Evolutionary conservation across 2,113 vertebrate genomes (phyloP).

Genomic region (Oreochromis niloticus): DNA sequence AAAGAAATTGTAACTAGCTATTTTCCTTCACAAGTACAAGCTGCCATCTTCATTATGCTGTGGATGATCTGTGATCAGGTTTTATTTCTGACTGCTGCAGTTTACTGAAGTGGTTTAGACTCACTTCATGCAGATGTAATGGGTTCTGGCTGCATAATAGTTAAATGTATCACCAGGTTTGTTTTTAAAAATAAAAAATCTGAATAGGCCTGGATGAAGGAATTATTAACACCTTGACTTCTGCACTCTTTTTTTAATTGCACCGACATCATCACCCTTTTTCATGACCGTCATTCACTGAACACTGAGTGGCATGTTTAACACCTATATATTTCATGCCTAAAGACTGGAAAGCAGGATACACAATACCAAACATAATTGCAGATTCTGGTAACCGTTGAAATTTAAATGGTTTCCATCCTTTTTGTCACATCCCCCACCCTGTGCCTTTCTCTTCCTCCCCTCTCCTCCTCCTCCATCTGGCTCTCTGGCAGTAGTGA

Average conservation of each 20-base stretch:
- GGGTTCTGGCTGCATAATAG: not conserved
- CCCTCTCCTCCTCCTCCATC: not conserved
- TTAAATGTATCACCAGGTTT: not conserved
- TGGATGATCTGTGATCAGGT: not conserved
- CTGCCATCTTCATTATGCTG: not conserved
- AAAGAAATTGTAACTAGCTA: not conserved
- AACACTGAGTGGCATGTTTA: not conserved
- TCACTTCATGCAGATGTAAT: not conserved
- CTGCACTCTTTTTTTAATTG: not conserved
- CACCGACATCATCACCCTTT: not conserved
- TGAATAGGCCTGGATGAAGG: not conserved
- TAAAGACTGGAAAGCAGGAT: not conserved
- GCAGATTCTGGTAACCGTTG: not conserved
- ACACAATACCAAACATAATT: not conserved
- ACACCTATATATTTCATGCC: not conserved
- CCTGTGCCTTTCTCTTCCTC: not conserved
- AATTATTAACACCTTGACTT: not conserved
- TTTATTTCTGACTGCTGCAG: not conserved
- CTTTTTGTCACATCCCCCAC: not conserved
- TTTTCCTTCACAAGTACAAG: not conserved
- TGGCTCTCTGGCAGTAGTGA: conserved; percentile 8
- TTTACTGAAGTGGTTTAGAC: not conserved
- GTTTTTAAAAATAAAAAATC: not conserved
- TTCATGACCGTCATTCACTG: not conserved
- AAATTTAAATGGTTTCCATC: not conserved